A percentile compares a stretch with the other conserved stretches of the same genome.
These are phyloP conservation scores for Philopotamus ludificatus DNA, from an alignment of 1,140 invertebrate genomes.

Conservation along the genomic window DNA sequence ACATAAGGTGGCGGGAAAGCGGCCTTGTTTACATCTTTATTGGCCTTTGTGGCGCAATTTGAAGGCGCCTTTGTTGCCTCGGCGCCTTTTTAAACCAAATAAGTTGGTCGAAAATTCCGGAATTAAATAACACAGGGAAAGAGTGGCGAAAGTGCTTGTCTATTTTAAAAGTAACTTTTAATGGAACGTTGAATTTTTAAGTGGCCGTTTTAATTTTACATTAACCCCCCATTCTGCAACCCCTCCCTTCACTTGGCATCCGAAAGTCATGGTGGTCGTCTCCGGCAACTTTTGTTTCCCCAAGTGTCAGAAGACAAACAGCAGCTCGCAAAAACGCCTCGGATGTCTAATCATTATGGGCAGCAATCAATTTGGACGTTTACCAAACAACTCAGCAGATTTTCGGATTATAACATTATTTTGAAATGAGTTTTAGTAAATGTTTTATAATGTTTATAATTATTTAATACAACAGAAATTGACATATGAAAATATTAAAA, in stretches of 20 bases:
- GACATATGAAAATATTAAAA: no score
- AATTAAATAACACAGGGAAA: conserved; percentile 26
- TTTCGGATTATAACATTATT: no score
- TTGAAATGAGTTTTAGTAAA: no score
- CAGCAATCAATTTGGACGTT: no score
- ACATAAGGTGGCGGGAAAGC: background rate
- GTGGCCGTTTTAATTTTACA: conserved; percentile 32
- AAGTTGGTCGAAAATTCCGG: conserved; percentile 2
- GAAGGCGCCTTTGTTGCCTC: background rate
- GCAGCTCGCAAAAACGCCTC: background rate
- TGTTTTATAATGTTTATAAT: no score
- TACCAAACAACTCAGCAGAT: no score
- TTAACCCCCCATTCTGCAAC: conserved; percentile 10
- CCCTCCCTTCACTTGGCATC: background rate
- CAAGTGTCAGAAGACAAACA: conserved; percentile 22
- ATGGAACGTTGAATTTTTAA: conserved; percentile 39
- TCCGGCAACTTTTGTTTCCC: conserved; percentile 15
- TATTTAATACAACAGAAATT: no score
- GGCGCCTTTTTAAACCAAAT: conserved; percentile 13
- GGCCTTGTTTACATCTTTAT: conserved; percentile 12
- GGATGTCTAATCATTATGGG: no score
- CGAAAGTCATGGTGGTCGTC: background rate
- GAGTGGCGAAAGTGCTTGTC: conserved; percentile 30
- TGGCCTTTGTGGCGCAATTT: conserved; percentile 4
- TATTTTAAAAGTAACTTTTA: conserved; percentile 39